These are phyloP conservation scores for Loris lydekkerianus DNA, from an alignment of 2,797 vertebrate species.

Conservation along the genomic window DNA sequence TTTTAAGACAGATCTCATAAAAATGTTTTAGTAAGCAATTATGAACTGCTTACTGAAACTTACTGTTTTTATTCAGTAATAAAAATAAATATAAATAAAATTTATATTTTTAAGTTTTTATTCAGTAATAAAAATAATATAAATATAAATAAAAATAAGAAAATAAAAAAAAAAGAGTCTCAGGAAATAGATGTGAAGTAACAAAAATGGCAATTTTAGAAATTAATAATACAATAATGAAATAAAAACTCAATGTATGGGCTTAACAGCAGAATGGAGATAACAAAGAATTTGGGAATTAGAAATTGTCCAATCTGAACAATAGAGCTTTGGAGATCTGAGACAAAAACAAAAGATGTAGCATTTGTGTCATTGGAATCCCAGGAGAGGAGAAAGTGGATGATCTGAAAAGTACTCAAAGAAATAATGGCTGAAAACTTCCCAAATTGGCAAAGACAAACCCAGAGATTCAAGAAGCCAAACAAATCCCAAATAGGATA, in stretches of 20 bases:
- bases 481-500: constrained; percentile 38
- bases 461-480: background rate
- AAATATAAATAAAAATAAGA: too few species aligned
- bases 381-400: background rate
- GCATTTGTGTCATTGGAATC: background rate
- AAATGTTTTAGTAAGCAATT: background rate
- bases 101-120: too few species aligned
- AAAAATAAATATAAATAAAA: too few species aligned
- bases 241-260: background rate
- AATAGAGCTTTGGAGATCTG: background rate
- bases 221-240: background rate
- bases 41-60: background rate
- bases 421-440: background rate
- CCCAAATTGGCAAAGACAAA: background rate
- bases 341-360: background rate
- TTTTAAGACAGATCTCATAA: background rate
- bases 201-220: background rate
- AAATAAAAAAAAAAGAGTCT: constrained; percentile 15
- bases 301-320: constrained; percentile 17
- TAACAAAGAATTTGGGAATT: background rate
- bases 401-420: background rate
- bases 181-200: background rate
- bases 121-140: too few species aligned
- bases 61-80: too few species aligned
- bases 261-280: background rate